Conservation (phyloP, 2,888 invertebrate genomes). For the Branchellion lobata region DNA sequence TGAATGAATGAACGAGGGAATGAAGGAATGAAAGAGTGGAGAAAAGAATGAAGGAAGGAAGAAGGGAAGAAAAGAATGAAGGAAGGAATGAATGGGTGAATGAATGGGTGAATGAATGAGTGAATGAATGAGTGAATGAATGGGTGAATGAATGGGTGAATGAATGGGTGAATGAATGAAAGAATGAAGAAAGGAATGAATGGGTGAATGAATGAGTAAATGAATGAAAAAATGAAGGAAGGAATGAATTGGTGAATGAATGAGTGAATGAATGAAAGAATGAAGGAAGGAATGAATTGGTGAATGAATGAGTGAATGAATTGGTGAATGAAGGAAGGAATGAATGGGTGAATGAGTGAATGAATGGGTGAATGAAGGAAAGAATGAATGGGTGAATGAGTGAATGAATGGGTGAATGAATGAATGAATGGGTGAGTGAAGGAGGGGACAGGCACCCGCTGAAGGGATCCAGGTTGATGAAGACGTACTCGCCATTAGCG, state of each 20-base stretch:
- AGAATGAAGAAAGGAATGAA: too few relatives aligned
- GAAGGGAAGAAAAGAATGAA: too few relatives aligned
- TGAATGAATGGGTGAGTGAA: not conserved
- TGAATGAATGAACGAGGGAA: not conserved
- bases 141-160: not conserved
- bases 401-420: not conserved
- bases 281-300: not conserved
- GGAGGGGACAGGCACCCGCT: not conserved
- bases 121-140: not conserved
- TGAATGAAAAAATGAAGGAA: too few relatives aligned
- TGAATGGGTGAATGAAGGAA: too few relatives aligned
- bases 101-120: not conserved
- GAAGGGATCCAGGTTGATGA: constrained; percentile 43
- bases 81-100: not conserved
- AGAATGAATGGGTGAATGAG: not conserved
- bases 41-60: too few relatives aligned
- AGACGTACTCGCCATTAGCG: constrained; percentile 43
- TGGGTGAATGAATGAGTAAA: too few relatives aligned
- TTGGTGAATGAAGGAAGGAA: too few relatives aligned
- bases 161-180: too few relatives aligned
- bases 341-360: too few relatives aligned
- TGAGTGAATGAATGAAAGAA: too few relatives aligned
- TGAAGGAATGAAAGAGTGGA: not conserved
- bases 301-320: not conserved
- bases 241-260: too few relatives aligned